A percentile compares a stretch with the other conserved stretches of the same genome.
These are phyloP conservation scores for Oncorhynchus mykiss DNA, from an alignment of 2,113 vertebrate genomes.

Conservation along the genomic window DNA sequence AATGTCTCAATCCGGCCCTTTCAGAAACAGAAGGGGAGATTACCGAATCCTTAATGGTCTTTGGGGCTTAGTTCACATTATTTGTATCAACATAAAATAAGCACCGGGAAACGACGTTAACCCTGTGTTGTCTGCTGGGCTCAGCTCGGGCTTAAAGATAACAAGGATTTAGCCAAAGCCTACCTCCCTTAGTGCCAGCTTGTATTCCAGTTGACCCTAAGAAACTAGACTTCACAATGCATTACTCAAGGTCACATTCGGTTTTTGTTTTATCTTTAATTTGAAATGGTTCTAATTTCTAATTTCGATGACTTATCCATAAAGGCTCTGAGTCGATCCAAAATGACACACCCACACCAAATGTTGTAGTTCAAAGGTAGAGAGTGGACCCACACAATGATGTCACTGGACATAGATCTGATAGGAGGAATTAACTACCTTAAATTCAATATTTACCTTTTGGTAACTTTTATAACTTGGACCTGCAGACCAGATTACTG, in stretches of 20 bases:
- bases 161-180: conserved; percentile 26
- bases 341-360: too few relatives aligned
- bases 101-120: conserved; percentile 21
- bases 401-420: too few relatives aligned
- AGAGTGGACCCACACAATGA: too few relatives aligned
- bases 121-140: conserved; percentile 17
- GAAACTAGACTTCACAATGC: conserved; percentile 12
- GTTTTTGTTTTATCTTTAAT: background rate
- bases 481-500: background rate
- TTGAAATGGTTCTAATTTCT: background rate
- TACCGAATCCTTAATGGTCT: conserved; percentile 30
- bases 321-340: too few relatives aligned
- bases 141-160: conserved; percentile 25
- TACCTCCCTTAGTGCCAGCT: conserved; percentile 6
- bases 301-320: too few relatives aligned
- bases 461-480: background rate
- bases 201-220: conserved; percentile 3
- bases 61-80: conserved; percentile 30
- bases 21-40: conserved; percentile 26
- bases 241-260: conserved; percentile 20
- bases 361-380: too few relatives aligned
- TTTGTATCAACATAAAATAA: conserved; percentile 34
- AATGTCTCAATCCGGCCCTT: conserved; percentile 7
- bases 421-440: too few relatives aligned
- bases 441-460: background rate